These are phyloP conservation scores for Malurus alboscapulatus DNA, from an alignment of 2,113 vertebrate genomes.

Conservation along the genomic window DNA sequence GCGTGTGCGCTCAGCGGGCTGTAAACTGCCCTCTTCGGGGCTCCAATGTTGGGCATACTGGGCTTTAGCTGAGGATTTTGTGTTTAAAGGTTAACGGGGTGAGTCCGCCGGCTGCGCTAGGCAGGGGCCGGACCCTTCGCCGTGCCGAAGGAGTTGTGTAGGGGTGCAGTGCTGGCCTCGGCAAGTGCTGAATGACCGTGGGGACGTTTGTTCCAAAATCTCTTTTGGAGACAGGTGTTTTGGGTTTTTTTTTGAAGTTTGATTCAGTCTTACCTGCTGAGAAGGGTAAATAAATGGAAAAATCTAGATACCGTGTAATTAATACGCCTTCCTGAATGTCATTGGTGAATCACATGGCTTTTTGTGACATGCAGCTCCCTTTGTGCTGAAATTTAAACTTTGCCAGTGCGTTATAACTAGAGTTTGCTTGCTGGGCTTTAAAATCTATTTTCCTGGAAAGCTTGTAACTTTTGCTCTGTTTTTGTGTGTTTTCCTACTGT, in stretches of 20 bases:
- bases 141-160: neutral
- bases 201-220: neutral
- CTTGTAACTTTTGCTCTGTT: neutral
- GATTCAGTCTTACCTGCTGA: neutral
- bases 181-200: neutral
- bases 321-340: neutral
- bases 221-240: neutral
- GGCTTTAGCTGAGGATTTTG: neutral
- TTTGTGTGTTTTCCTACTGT: neutral
- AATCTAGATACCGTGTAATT: neutral
- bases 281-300: neutral
- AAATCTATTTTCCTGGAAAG: neutral
- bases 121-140: accelerated
- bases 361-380: neutral
- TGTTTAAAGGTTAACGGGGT: neutral
- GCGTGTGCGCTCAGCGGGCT: neutral
- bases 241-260: neutral
- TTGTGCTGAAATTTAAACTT: neutral
- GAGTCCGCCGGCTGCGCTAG: neutral
- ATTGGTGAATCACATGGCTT: neutral
- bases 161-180: neutral
- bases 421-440: neutral
- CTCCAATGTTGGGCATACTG: accelerated
- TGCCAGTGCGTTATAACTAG: neutral
- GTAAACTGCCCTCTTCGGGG: accelerated